A percentile compares a stretch with the other conserved stretches of the same genome.
Conservation (phyloP, 2,797 vertebrate genomes). For the Lagodon rhomboides region DNA sequence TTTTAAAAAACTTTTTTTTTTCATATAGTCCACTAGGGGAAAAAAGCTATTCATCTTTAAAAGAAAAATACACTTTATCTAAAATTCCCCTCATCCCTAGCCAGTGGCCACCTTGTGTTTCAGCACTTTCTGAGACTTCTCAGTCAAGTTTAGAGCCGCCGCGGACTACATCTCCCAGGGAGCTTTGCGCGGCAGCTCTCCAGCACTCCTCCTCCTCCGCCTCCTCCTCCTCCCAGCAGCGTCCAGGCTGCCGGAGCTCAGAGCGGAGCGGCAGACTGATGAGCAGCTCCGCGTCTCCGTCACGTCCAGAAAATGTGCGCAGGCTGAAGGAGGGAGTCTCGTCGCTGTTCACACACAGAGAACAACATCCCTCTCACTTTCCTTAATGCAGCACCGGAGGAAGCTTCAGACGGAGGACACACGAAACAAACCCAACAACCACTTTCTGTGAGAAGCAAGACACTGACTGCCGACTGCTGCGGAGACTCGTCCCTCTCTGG, state of each 20-base stretch:
- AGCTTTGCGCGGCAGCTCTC: conserved; percentile 56
- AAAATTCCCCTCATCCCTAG: neutral
- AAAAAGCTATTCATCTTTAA: too few species aligned
- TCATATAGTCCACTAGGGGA: too few species aligned
- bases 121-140: neutral
- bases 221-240: conserved; percentile 51
- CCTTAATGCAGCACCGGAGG: neutral
- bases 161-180: conserved; percentile 79
- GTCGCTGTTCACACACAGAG: neutral
- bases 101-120: neutral
- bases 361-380: neutral
- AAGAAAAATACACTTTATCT: too few species aligned
- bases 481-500: conserved; percentile 63
- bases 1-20: too few species aligned
- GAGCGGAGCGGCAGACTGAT: conserved; percentile 46
- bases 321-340: conserved; percentile 46
- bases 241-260: conserved; percentile 61
- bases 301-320: conserved; percentile 60
- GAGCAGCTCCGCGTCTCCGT: conserved; percentile 55
- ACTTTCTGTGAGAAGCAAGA: conserved; percentile 46
- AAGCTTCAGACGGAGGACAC: neutral
- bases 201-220: conserved; percentile 67
- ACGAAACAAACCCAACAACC: conserved; percentile 35
- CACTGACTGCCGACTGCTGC: conserved; percentile 51
- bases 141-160: neutral